phyloP scores from a whole-genome alignment of 2,113 vertebrate genomes.

The Melanostigma gelatinosum region DNA sequence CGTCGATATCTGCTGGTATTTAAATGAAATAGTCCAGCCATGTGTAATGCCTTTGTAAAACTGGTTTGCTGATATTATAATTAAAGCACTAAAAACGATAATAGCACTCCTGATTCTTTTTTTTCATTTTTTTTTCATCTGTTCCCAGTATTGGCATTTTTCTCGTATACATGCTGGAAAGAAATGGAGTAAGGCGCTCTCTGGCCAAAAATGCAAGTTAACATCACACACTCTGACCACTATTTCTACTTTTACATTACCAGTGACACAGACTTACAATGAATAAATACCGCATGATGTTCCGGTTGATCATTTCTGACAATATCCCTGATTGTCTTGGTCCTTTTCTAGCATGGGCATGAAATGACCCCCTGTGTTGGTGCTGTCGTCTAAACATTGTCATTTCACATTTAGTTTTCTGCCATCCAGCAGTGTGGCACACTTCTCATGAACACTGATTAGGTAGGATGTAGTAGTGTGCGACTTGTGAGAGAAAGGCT shows the following conservation, averaged over 20 bases:
- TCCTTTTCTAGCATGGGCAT: conserved; percentile 67
- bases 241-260: conserved; percentile 78
- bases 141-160: conserved; percentile 58
- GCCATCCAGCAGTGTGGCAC: conserved; percentile 50
- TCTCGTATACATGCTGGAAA: conserved; percentile 63
- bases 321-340: conserved; percentile 82
- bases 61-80: conserved; percentile 42
- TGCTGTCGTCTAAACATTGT: conserved; percentile 64
- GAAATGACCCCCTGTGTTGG: conserved; percentile 54
- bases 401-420: conserved; percentile 51
- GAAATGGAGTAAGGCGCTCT: conserved; percentile 78
- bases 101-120: conserved; percentile 38
- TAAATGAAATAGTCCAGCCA: conserved; percentile 50
- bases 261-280: conserved; percentile 77
- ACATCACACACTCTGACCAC: conserved; percentile 76
- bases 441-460: conserved; percentile 59
- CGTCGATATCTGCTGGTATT: conserved; percentile 54
- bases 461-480: conserved; percentile 45
- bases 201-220: conserved; percentile 77
- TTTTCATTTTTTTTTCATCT: conserved; percentile 27
- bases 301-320: conserved; percentile 75
- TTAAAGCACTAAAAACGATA: conserved; percentile 68
- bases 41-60: conserved; percentile 41
- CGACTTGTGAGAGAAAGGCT: conserved; percentile 63
- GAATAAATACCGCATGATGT: conserved; percentile 78